Base-by-base conservation (phyloP, 2,888 invertebrate species). In the Perizoma affinitatum region DNA sequence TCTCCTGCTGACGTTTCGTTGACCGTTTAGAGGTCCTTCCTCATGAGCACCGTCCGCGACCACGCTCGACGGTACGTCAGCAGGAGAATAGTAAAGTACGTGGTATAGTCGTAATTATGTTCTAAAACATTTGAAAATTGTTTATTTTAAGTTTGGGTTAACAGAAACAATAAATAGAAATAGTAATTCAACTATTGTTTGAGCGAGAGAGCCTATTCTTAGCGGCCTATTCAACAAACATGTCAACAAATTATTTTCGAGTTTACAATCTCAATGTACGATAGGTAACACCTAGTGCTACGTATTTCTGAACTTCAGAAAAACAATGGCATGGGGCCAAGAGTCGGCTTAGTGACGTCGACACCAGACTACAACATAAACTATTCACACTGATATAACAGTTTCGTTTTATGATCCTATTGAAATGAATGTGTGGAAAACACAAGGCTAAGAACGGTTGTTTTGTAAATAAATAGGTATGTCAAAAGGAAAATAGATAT, bases 311-410 rank as follows among this genome's bases (percentile, higher is more conserved):
- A 63, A 65, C 73, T 73, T 71, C 69, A 38, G 65, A 69, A 71
- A n/a, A 75, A 77, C 75, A 72, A 75, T 79, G 78, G 78, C 79
- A 70, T 6, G 34, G 49, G 36, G 79, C 78, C 79, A 79, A 72
- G 54, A 61, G 51, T 61, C 44, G 40, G 40, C 45, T 44, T 40
- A 35, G 59, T 68, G 71, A 72, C 69, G 73, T 66, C 42, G 58
- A 48, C 54, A 50, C 57, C 58, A 54, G 54, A 52, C 48, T 58
- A 62, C 41, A 46, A 50, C 50, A 58, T 58, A 51, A 46, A 60
- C 53, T 41, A 58, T 59, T 59, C 48, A 52, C 54, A 55, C 53
- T 65, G 56, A 65, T 65, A 61, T 47, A 59, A 58, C 44, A 35
- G 57, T 53, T 53, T 11, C 34, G 55, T 38, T 54, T 44, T 50